Evolutionary conservation across 1,140 invertebrate species (phyloP), one percentile per base, ranked within the genome.

Genomic region (Caenorhabditis tropicalis): DNA sequence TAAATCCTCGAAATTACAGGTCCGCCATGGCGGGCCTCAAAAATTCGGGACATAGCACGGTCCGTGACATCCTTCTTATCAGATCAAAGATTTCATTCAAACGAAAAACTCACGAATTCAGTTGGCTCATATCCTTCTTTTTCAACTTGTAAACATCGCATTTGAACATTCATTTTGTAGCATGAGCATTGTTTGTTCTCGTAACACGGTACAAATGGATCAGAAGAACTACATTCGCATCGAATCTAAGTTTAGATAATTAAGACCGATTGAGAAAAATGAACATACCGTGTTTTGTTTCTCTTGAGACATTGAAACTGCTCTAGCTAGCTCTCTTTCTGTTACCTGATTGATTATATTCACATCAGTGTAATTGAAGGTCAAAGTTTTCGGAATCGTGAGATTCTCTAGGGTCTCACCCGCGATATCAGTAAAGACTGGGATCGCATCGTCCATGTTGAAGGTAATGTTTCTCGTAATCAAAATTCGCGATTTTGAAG

Each of bases 341-440:
- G 2, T 3, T 12, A 7, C 0, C 9, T 5, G 1, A 24, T 74
- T 15, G 2, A 74, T 6, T 2, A 43, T 21, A 24, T 74, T 74
- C 19, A 74, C 65, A n/a, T 74, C 36, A 46, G 10, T 74, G 65
- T 74, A 74, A 21, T 74, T n/a, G n/a, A n/a, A 74, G n/a, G 15
- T 7, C 10, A 74, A n/a, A 2, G 10, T 10, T 4, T 43, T 21
- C 9, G 65, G 65, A 46, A 74, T 74, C 10, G 43, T 36, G 15
- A 74, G 0, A 24, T 39, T 43, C 9, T 74, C 21, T 10, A 43
- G 9, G 6, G 33, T 74, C n/a, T 74, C 65, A 10, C 15, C 21
- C 33, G 12, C 19, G 9, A 74, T 3, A 31, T 74, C 65, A 2
- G 65, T 43, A 43, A 43, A 74, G 21, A 74, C 65, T 46, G 65